These are phyloP conservation scores for Gastrophysa polygoni DNA, from an alignment of 2,888 invertebrate species.

Conservation along the genomic window DNA sequence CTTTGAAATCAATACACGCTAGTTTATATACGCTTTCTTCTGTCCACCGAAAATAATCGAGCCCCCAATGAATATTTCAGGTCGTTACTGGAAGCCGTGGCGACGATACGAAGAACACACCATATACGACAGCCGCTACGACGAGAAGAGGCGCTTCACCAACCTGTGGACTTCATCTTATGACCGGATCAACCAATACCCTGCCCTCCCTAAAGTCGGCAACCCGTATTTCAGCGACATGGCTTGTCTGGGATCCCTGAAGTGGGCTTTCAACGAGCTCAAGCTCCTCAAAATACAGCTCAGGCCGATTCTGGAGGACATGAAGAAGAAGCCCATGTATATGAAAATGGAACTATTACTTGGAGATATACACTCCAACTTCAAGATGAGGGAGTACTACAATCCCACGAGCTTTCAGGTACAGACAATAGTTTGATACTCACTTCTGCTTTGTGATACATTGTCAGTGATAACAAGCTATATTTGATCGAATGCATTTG, in stretches of 20 bases:
- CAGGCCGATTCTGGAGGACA: conserved; percentile 45
- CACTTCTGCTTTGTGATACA: no score
- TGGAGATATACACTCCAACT: conserved; percentile 62
- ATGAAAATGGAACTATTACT: conserved; percentile 59
- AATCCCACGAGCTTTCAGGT: conserved; percentile 59
- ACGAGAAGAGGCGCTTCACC: conserved; percentile 40
- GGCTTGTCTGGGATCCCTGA: conserved; percentile 60
- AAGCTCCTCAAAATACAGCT: conserved; percentile 62
- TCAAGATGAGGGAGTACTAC: conserved; percentile 56
- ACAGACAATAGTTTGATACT: conserved; percentile 54
- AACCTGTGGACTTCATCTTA: conserved; percentile 41
- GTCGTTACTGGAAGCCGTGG: conserved; percentile 51
- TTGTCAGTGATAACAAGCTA: no score
- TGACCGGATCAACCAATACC: conserved; percentile 39
- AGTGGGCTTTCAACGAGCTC: conserved; percentile 63
- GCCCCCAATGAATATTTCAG: conserved; percentile 39
- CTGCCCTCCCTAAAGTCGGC: conserved; percentile 43
- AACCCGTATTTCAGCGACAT: conserved; percentile 49
- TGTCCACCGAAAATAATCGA: no score
- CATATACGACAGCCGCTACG: conserved; percentile 47
- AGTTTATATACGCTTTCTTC: no score
- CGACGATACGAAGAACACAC: conserved; percentile 51
- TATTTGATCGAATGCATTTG: no score
- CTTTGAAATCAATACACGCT: no score
- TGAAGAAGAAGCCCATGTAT: conserved; percentile 36